These are phyloP conservation scores for Drosophila neutralis DNA, from an alignment of 2,888 invertebrate genomes.

Conservation along the genomic window DNA sequence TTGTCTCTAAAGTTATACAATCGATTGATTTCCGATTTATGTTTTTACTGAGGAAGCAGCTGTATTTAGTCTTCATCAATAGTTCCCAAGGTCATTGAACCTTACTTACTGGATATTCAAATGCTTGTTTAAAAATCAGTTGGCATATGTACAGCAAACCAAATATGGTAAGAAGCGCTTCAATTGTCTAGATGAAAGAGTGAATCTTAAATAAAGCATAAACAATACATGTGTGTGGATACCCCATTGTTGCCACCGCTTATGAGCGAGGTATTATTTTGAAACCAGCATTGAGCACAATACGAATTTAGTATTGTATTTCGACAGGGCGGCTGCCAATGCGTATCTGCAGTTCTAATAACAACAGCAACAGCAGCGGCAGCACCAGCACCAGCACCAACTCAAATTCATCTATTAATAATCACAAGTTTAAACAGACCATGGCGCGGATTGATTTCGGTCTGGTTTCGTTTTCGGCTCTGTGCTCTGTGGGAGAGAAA, in stretches of 20 bases:
- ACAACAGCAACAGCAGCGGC: neutral
- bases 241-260: neutral
- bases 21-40: neutral
- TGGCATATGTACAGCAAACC: constrained; percentile 14
- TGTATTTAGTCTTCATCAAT: neutral
- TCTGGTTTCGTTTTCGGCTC: constrained; percentile 10
- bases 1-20: neutral
- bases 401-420: constrained; percentile 45
- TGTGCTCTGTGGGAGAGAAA: constrained; percentile 41
- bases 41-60: constrained; percentile 1
- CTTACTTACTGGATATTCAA: neutral
- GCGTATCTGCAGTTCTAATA: constrained; percentile 24
- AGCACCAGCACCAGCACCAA: neutral
- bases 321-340: constrained; percentile 14
- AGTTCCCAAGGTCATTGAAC: constrained; percentile 26
- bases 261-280: constrained; percentile 32
- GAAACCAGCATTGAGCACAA: constrained; percentile 26
- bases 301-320: constrained; percentile 29
- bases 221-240: neutral
- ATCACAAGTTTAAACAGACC: constrained; percentile 34
- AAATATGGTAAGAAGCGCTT: constrained; percentile 4
- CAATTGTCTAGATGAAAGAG: constrained; percentile 21
- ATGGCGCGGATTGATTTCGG: constrained; percentile 38
- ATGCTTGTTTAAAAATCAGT: constrained; percentile 23
- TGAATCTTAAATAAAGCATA: neutral